phyloP scores from a whole-genome alignment of 2,113 vertebrate species.

The Sitta europaea region DNA sequence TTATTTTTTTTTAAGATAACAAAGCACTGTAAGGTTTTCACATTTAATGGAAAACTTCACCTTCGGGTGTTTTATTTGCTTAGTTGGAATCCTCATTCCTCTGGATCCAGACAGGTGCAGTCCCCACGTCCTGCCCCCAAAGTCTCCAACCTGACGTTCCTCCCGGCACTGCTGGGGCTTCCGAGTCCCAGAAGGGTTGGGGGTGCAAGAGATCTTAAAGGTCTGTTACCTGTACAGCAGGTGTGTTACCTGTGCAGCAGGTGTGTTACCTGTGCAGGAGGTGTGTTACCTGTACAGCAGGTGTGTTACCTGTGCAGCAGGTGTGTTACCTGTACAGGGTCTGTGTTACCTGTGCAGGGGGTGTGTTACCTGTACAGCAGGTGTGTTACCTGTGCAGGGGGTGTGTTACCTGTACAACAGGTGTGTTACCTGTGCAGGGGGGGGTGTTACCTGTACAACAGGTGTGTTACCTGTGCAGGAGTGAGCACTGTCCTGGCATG shows the following conservation, averaged over 20 bases:
- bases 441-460: not conserved
- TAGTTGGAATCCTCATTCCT: not conserved
- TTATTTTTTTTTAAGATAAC: not conserved
- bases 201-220: not conserved
- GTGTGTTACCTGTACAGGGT: not conserved
- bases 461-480: not conserved
- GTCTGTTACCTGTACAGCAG: not conserved
- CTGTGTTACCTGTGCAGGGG: not conserved
- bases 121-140: fast-evolving
- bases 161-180: not conserved
- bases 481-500: not conserved
- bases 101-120: not conserved
- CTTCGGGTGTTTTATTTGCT: not conserved
- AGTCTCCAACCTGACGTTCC: not conserved
- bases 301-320: too few relatives aligned
- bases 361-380: not conserved
- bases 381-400: too few relatives aligned
- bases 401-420: not conserved
- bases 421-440: too few relatives aligned
- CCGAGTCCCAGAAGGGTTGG: not conserved
- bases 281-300: not conserved
- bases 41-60: not conserved
- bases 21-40: not conserved
- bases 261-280: too few relatives aligned
- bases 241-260: not conserved